Evolutionary conservation across 2,797 vertebrate genomes (phyloP).

Genomic region (Pachyuromys duprasi): DNA sequence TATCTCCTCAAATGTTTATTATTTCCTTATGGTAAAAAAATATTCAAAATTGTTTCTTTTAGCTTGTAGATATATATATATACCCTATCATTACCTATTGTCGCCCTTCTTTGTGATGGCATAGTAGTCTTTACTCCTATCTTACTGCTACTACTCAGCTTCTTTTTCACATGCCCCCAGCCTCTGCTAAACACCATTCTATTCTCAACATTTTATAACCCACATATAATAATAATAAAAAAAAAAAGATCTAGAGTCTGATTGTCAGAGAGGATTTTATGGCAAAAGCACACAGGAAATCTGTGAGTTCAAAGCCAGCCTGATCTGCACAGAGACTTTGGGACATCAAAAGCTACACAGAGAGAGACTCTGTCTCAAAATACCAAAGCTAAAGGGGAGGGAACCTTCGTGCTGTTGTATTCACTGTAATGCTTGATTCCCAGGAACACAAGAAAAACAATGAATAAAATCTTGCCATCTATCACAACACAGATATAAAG

Average conservation of each 20-base stretch:
- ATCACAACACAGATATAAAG: background rate
- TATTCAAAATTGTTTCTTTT: background rate
- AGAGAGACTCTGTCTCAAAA: background rate
- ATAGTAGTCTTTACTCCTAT: background rate
- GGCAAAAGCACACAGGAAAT: background rate
- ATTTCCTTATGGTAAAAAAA: background rate
- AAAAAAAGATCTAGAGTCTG: background rate
- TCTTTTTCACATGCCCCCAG: background rate
- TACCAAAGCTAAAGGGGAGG: background rate
- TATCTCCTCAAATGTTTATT: background rate
- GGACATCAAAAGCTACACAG: background rate
- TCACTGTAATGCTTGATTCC: background rate
- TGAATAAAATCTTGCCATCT: background rate
- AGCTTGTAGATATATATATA: background rate
- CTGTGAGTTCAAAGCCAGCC: background rate
- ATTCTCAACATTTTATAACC: background rate
- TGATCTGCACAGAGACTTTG: background rate
- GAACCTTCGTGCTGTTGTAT: background rate
- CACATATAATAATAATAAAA: background rate
- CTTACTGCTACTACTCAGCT: background rate
- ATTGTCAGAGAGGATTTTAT: background rate
- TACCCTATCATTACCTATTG: background rate
- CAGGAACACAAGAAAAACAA: background rate
- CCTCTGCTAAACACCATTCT: background rate
- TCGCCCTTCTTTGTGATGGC: background rate